Evolutionary conservation across 2,797 vertebrate genomes (phyloP).

Genomic region (Notamacropus eugenii): DNA sequence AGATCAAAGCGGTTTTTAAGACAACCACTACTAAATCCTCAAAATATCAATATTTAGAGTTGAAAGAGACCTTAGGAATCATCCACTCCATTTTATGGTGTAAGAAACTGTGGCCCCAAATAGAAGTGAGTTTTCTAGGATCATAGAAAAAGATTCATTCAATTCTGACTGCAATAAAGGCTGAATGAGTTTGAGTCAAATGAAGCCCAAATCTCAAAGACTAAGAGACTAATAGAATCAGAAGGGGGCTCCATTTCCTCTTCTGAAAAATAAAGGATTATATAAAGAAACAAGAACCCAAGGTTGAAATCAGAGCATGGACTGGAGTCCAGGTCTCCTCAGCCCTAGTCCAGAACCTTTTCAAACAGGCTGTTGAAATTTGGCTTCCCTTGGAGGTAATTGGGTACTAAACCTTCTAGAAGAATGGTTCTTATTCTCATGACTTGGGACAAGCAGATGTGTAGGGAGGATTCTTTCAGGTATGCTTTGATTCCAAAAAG

Average conservation of each 20-base stretch:
- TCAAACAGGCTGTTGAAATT: not conserved
- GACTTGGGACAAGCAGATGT: too few species aligned
- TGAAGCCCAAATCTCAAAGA: too few species aligned
- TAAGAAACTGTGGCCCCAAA: not conserved
- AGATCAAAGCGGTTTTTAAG: not conserved
- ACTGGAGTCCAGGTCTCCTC: not conserved
- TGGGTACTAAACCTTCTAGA: too few species aligned
- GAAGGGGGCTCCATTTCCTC: too few species aligned
- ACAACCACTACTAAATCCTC: not conserved
- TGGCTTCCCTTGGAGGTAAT: too few species aligned
- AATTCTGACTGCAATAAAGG: not conserved
- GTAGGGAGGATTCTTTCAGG: too few species aligned
- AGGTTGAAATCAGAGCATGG: not conserved
- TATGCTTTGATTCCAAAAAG: too few species aligned
- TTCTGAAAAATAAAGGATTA: too few species aligned
- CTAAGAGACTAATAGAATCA: too few species aligned
- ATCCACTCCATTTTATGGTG: not conserved
- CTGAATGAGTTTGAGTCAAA: not conserved
- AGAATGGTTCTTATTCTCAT: too few species aligned
- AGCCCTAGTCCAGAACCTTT: not conserved
- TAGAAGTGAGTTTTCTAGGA: not conserved
- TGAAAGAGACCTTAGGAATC: not conserved
- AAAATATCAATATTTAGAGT: not conserved
- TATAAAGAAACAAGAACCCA: not conserved
- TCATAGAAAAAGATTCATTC: not conserved